Base-by-base conservation (phyloP, 2,888 invertebrate species). In the Lycocerus yunnanus region DNA sequence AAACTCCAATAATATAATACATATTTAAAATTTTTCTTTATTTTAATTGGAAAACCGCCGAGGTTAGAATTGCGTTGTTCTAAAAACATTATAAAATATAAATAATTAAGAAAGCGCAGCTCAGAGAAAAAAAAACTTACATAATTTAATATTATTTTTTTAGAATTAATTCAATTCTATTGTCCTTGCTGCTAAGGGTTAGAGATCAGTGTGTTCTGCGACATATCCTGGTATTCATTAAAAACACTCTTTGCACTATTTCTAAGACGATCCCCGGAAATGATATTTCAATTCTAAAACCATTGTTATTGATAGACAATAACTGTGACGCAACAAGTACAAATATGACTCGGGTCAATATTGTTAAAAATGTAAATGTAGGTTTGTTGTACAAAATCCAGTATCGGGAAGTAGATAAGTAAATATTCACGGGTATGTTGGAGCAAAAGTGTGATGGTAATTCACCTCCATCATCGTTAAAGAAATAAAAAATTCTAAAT, bases 241-340 rank as follows among this genome's bases (percentile, higher is more conserved):
- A 24, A 74, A 20, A 68, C 58, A 59, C 60, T 77, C 77, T 77
- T 77, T 70, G 72, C 74, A 77, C 74, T 24, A 77, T 77, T 74
- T 74, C 71, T 63, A 71, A 74, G 73, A 74, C 78, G 78, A 79
- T 77, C 77, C 72, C 78, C 77, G 79, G 79, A 79, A 79, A 78
- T 79, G 79, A 78, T 78, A 79, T 75, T 78, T 74, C 77, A 78
- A 77, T 76, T 78, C 74, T 74, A 43, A 67, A 71, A 69, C 77
- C 71, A 78, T 79, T 79, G 79, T 79, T 79, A 75, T 77, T 74
- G 72, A 63, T 65, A 73, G 73, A 76, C 76, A 76, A 76, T 76
- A 73, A 73, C 69, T 63, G 63, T 70, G 72, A 72, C 75, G 75
- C 72, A 75, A 75, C 58, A n/a, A 69, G 72, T 58, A 67, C 66